Evolutionary conservation across 2,797 vertebrate species (phyloP), one percentile per base, ranked within the genome.

Genomic region (Percopsis omiscomaycus): DNA sequence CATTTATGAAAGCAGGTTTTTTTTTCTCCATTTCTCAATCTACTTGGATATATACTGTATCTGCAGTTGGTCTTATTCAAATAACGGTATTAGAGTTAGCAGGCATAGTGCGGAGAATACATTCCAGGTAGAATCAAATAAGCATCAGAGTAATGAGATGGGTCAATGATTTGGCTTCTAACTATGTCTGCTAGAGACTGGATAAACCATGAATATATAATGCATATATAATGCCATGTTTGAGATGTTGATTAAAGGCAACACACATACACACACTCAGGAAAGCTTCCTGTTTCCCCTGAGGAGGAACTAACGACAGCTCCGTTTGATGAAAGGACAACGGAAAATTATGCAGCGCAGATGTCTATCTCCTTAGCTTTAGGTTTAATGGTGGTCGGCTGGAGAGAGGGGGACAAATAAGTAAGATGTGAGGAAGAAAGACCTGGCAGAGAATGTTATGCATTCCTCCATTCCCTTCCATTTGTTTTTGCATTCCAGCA

Each of bases 101-200:
- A 22, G 22, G 22, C 22, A 22, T 22, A 22, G 22, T 22, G 22
- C 22, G 22, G 22, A 22, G 22, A 22, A 22, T 22, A 22, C 22
- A 22, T 22, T 22, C 22, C 78, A 65, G 77, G 73, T 75, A 37
- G 37, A 8, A 32, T 37, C 2, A 37, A 9, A 37, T 37, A 5
- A 37, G 6, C 22, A 22, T 22, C 22, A 22, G 22, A 22, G 22
- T 22, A 22, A 66, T 67, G 75, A 67, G 68, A 72, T 80, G 73
- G 78, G 83, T 84, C 83, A 80, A 83, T 83, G 63, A 77, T 87
- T 79, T 76, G 78, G 68, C 74, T 78, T 72, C 74, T 80, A 78
- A 83, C 84, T 68, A 68, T 72, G 69, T 59, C 74, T 80, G 32
- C 78, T 78, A 80, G 66, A 83, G 83, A 88, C 88, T 86, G 86